These are phyloP conservation scores for Clostera curtula DNA, from an alignment of 2,888 invertebrate genomes.

Conservation along the genomic window DNA sequence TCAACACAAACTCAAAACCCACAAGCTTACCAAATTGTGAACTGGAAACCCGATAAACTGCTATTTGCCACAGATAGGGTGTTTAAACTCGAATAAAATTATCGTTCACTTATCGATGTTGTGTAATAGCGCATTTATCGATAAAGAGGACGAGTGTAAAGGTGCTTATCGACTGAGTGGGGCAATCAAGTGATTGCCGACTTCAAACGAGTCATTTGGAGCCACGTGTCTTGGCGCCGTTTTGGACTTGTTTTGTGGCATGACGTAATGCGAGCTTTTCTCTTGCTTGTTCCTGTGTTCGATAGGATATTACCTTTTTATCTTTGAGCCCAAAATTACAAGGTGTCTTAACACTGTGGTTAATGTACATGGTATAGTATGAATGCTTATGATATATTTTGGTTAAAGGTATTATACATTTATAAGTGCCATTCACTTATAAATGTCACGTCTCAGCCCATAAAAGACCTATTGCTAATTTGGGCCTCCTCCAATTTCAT, in stretches of 20 bases:
- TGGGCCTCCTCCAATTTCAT: too few relatives aligned
- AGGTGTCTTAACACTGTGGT: too few relatives aligned
- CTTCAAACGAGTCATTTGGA: conserved; percentile 10
- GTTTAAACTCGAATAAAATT: conserved; percentile 34
- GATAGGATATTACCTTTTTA: too few relatives aligned
- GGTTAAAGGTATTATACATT: too few relatives aligned
- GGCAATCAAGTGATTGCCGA: conserved; percentile 16
- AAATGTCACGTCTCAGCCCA: too few relatives aligned
- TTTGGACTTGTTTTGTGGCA: conserved; percentile 11
- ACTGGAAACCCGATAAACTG: conserved; percentile 19
- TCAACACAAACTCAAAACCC: neutral
- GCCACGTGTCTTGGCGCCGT: conserved; percentile 7
- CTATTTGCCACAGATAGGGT: conserved; percentile 25
- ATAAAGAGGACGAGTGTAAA: conserved; percentile 15
- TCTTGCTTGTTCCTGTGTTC: neutral
- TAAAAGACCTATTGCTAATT: too few relatives aligned
- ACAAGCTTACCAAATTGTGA: conserved; percentile 12
- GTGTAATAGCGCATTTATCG: conserved; percentile 29
- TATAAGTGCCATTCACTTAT: too few relatives aligned
- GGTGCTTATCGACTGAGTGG: conserved; percentile 11
- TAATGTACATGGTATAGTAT: too few relatives aligned
- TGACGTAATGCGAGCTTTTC: neutral
- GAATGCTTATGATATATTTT: too few relatives aligned
- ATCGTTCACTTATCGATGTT: conserved; percentile 33
- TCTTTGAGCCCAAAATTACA: too few relatives aligned